Conservation (phyloP, 2,113 vertebrate species). For the Nannospalax galili region DNA sequence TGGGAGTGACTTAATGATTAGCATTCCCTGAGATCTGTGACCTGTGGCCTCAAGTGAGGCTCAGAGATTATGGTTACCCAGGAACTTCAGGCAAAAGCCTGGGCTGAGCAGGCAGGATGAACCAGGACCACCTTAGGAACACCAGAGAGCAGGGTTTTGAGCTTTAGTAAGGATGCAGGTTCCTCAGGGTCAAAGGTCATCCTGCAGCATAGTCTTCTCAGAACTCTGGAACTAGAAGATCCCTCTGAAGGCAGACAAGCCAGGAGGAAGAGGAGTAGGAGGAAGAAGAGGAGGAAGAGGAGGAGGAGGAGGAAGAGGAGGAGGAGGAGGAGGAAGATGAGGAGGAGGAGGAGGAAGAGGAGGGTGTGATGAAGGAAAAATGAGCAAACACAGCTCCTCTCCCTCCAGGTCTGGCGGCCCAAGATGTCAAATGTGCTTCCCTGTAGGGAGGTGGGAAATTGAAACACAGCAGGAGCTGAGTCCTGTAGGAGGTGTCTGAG, state of each 20-base stretch:
- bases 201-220: neutral
- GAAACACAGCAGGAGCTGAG: accelerated
- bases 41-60: neutral
- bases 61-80: neutral
- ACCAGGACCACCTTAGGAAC: neutral
- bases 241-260: neutral
- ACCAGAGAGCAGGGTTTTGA: neutral
- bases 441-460: neutral
- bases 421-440: accelerated
- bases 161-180: neutral
- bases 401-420: neutral
- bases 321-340: no score
- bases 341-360: no score
- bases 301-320: no score
- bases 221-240: neutral
- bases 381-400: neutral
- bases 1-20: neutral
- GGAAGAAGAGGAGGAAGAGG: no score
- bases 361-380: accelerated
- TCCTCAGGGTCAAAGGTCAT: neutral
- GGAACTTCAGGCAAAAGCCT: neutral
- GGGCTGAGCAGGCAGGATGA: neutral
- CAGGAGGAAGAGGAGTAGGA: neutral
- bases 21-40: neutral
- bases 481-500: no score